Conservation (phyloP, 2,113 vertebrate species). For the Nettapus auritus region DNA sequence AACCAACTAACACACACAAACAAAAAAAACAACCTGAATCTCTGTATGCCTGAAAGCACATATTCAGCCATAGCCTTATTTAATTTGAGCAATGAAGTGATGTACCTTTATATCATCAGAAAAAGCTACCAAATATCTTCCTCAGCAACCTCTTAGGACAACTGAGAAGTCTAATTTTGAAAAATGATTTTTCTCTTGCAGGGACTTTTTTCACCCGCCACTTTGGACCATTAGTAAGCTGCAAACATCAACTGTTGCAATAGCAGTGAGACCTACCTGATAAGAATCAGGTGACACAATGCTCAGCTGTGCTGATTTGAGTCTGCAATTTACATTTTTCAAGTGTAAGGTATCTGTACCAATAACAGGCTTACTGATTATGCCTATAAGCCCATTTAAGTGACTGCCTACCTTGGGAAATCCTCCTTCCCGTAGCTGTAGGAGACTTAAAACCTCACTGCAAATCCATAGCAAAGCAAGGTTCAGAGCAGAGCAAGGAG, state of each 20-base stretch:
- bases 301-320: background rate
- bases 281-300: background rate
- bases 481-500: background rate
- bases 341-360: background rate
- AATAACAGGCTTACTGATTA: background rate
- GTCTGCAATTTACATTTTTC: background rate
- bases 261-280: background rate
- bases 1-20: background rate
- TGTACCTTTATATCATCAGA: background rate
- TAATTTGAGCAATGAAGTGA: background rate
- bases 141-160: background rate
- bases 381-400: background rate
- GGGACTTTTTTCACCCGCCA: background rate
- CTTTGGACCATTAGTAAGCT: background rate
- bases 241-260: background rate
- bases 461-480: background rate
- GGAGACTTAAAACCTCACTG: background rate
- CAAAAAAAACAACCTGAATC: background rate
- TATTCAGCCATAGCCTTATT: background rate
- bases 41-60: background rate
- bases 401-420: background rate
- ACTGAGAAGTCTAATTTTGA: background rate
- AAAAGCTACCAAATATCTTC: background rate
- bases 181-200: fast-evolving
- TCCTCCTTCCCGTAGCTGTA: fast-evolving